Conservation (phyloP, 37 sponge, comb jelly and placozoan genomes). For the Aplysina aerophoba region DNA sequence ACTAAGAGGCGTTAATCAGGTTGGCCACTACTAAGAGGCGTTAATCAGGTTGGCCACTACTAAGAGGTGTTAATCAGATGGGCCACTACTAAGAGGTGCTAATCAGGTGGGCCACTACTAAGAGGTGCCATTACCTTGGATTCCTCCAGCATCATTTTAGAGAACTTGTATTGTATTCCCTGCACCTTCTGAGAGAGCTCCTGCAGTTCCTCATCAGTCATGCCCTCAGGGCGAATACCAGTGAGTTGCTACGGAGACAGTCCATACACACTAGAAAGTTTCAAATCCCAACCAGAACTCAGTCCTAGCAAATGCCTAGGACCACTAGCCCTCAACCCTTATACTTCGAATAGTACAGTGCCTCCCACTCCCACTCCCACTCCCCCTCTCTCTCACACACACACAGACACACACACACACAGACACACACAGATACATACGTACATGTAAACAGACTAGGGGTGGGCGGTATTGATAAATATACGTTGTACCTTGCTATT, state of each 20-base stretch:
- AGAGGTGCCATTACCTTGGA: background rate
- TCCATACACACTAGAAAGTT: background rate
- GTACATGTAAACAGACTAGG: too few relatives aligned
- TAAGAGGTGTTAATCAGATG: too few relatives aligned
- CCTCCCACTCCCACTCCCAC: background rate
- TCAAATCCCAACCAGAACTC: background rate
- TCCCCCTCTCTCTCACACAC: background rate
- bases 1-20: too few relatives aligned
- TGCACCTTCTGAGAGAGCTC: conserved; percentile 64
- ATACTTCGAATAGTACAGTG: background rate
- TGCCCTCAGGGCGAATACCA: conserved; percentile 73
- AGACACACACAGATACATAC: conserved; percentile 15
- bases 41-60: too few relatives aligned
- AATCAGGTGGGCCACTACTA: too few relatives aligned
- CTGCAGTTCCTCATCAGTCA: conserved; percentile 68
- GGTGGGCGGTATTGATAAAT: too few relatives aligned
- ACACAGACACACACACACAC: conserved; percentile 18
- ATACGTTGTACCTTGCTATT: too few relatives aligned
- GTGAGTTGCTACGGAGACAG: conserved; percentile 65
- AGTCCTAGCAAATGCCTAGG: background rate
- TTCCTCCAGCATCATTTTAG: conserved; percentile 63
- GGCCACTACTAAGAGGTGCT: too few relatives aligned
- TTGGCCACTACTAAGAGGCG: too few relatives aligned
- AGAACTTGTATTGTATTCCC: conserved; percentile 76
- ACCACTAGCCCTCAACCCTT: background rate